These are phyloP conservation scores for Bellardia bayeri DNA, from an alignment of 2,888 invertebrate species.

Conservation along the genomic window DNA sequence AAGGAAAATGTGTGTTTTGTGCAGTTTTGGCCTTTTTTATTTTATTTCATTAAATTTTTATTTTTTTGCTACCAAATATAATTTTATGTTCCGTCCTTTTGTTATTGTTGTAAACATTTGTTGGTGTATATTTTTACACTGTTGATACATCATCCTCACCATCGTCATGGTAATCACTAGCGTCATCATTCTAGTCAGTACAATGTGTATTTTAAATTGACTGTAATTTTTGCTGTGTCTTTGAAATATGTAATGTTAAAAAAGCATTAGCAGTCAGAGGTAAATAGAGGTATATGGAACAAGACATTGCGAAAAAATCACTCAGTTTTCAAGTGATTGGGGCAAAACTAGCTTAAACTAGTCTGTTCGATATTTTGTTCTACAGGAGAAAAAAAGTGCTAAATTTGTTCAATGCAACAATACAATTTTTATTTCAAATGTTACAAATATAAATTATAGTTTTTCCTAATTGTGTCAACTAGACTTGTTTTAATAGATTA, in stretches of 20 bases:
- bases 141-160: slow-evolving; percentile 27
- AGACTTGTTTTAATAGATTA: too few species aligned
- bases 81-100: slow-evolving; percentile 34
- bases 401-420: too few species aligned
- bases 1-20: slow-evolving; percentile 44
- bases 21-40: slow-evolving; percentile 42
- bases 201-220: background rate
- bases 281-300: too few species aligned
- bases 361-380: too few species aligned
- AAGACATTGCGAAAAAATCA: too few species aligned
- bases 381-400: too few species aligned
- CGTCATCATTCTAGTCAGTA: slow-evolving; percentile 33
- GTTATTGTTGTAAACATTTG: slow-evolving; percentile 22
- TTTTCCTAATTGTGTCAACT: too few species aligned
- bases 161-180: slow-evolving; percentile 14
- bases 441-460: too few species aligned
- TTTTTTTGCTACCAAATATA: slow-evolving; percentile 35
- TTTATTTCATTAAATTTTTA: slow-evolving; percentile 17
- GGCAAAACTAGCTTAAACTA: too few species aligned
- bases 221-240: background rate
- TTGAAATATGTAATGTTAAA: background rate
- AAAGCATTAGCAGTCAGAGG: background rate
- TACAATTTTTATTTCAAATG: too few species aligned
- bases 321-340: too few species aligned
- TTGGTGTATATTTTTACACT: slow-evolving; percentile 38